These are phyloP conservation scores for Morone saxatilis DNA, from an alignment of 2,113 vertebrate genomes.

Conservation along the genomic window DNA sequence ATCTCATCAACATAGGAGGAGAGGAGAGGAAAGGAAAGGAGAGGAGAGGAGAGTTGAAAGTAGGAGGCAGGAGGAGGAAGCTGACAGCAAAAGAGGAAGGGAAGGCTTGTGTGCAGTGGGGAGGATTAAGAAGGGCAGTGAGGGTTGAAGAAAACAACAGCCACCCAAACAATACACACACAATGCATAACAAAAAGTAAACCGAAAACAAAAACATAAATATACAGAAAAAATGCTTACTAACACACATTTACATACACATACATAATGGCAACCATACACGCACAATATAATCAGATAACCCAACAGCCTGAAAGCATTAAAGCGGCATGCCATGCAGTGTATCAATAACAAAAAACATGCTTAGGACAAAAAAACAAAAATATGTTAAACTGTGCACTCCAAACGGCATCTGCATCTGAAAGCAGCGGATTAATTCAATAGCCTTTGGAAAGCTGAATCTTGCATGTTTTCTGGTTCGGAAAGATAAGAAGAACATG, in stretches of 20 bases:
- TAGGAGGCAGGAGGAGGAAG: conserved; percentile 39
- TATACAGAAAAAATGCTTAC: conserved; percentile 47
- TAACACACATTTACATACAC: conserved; percentile 37
- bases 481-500: conserved; percentile 55
- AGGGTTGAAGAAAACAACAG: conserved; percentile 58
- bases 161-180: conserved; percentile 42
- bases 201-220: conserved; percentile 59
- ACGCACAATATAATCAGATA: conserved; percentile 29
- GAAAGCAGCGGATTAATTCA: conserved; percentile 48
- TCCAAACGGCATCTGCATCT: conserved; percentile 43
- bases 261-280: conserved; percentile 23
- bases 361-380: conserved; percentile 57
- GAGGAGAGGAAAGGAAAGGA: conserved; percentile 66
- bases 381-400: conserved; percentile 29
- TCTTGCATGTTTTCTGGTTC: conserved; percentile 38
- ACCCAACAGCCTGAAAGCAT: conserved; percentile 52
- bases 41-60: conserved; percentile 44
- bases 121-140: conserved; percentile 43
- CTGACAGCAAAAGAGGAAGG: conserved; percentile 38
- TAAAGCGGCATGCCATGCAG: conserved; percentile 64
- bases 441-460: background rate
- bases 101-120: conserved; percentile 54
- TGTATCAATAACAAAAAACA: conserved; percentile 36
- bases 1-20: conserved; percentile 87
- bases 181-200: conserved; percentile 53